phyloP scores from a whole-genome alignment of 2,113 vertebrate species.

The Corvus moneduloides region DNA sequence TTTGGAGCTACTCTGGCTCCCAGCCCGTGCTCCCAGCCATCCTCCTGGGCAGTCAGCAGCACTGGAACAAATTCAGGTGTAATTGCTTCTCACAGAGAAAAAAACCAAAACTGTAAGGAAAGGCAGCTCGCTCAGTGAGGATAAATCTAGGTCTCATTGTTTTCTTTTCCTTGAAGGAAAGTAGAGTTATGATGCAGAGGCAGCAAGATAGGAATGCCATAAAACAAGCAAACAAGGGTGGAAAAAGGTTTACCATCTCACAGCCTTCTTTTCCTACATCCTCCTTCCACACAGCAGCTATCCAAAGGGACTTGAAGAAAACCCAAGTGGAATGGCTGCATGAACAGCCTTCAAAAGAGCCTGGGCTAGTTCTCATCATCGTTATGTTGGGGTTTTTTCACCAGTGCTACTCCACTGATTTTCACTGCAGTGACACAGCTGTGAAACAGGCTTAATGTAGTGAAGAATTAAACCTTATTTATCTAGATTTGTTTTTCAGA shows the following conservation, averaged over 20 bases:
- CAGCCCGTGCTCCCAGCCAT: background rate
- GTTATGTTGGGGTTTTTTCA: background rate
- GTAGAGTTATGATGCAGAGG: background rate
- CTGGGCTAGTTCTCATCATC: background rate
- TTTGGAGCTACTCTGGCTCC: background rate
- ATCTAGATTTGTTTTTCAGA: slow-evolving; percentile 6
- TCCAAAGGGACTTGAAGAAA: background rate
- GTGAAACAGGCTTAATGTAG: slow-evolving; percentile 37
- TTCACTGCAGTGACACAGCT: background rate
- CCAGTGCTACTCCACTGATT: background rate
- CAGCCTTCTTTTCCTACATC: background rate
- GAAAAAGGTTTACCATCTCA: background rate
- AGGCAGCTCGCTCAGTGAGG: background rate
- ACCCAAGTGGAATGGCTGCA: background rate
- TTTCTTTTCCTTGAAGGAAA: slow-evolving; percentile 21
- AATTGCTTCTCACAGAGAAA: background rate
- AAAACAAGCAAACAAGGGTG: background rate
- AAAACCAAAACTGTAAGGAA: background rate
- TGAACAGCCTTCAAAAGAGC: background rate
- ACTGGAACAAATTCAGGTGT: slow-evolving; percentile 15
- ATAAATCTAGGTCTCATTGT: background rate
- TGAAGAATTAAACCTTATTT: background rate
- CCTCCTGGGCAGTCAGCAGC: background rate
- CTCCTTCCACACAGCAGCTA: background rate
- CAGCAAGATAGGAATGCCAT: background rate